Conservation (phyloP, 2,113 vertebrate genomes). For the Labeo rohita region DNA sequence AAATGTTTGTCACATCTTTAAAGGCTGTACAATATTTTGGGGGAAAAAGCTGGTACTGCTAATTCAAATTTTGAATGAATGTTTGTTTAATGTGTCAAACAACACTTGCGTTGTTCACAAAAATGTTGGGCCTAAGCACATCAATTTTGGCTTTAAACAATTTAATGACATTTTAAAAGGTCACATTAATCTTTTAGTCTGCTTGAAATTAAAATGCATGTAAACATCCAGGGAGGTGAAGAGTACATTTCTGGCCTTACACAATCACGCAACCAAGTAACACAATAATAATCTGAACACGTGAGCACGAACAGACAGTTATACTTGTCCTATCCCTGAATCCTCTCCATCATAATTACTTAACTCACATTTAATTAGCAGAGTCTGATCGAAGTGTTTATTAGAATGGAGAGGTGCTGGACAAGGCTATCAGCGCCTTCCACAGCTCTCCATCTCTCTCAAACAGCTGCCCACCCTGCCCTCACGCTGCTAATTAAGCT, state of each 20-base stretch:
- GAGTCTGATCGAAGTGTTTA: conserved; percentile 45
- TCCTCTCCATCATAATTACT: conserved; percentile 10
- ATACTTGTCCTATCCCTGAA: not conserved
- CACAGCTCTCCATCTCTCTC: not conserved
- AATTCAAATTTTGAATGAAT: not conserved
- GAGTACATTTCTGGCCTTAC: not conserved
- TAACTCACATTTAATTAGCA: conserved; percentile 19
- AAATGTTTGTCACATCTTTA: too few relatives aligned
- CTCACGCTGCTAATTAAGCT: conserved; percentile 18
- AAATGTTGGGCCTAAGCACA: not conserved
- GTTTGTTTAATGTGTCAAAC: not conserved
- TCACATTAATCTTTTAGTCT: not conserved
- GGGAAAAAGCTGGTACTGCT: not conserved
- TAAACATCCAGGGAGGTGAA: not conserved
- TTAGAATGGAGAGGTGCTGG: conserved; percentile 21
- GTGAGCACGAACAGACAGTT: not conserved
- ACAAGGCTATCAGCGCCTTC: conserved; percentile 21
- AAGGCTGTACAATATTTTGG: not conserved
- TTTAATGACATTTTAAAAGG: not conserved
- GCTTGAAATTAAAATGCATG: not conserved
- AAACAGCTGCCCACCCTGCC: conserved; percentile 4
- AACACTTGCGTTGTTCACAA: not conserved
- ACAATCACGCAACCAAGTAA: not conserved
- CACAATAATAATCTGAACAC: not conserved
- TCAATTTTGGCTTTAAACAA: not conserved